Conservation (phyloP, 1,140 invertebrate genomes). For the Hermetia illucens region DNA sequence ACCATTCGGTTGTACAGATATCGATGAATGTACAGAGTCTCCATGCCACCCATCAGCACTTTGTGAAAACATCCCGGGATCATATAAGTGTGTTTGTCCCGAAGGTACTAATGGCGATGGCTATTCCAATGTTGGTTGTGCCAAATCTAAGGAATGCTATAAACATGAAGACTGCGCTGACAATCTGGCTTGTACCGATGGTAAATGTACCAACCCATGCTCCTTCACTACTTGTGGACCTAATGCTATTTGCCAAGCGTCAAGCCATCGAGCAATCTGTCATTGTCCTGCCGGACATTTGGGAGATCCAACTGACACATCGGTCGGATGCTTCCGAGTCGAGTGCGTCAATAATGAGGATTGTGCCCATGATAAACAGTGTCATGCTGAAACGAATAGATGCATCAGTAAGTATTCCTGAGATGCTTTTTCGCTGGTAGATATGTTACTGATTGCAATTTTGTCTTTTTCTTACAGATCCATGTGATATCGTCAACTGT, state of each 20-base stretch:
- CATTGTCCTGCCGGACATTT: constrained; percentile 62
- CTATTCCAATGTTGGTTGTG: constrained; percentile 50
- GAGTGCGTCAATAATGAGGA: constrained; percentile 65
- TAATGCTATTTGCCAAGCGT: constrained; percentile 55
- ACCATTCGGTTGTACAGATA: constrained; percentile 55
- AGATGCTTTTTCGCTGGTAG: not conserved
- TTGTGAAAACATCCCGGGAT: constrained; percentile 66
- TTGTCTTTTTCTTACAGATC: constrained; percentile 39
- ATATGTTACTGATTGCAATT: constrained; percentile 3
- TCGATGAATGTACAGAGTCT: constrained; percentile 62
- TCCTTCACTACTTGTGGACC: constrained; percentile 47
- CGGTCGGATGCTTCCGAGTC: constrained; percentile 65
- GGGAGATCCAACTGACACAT: constrained; percentile 58
- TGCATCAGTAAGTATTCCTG: constrained; percentile 48
- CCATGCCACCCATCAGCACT: constrained; percentile 66
- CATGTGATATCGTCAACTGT: constrained; percentile 58
- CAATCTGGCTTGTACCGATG: constrained; percentile 51
- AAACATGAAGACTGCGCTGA: constrained; percentile 52
- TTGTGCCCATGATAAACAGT: constrained; percentile 58
- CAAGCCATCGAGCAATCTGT: constrained; percentile 53
- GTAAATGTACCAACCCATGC: constrained; percentile 66
- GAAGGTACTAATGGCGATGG: constrained; percentile 66
- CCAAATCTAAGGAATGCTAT: constrained; percentile 53
- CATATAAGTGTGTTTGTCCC: constrained; percentile 64
- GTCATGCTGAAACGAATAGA: constrained; percentile 57